Conservation (phyloP, 2,113 vertebrate genomes). For the Cebidichthys violaceus region DNA sequence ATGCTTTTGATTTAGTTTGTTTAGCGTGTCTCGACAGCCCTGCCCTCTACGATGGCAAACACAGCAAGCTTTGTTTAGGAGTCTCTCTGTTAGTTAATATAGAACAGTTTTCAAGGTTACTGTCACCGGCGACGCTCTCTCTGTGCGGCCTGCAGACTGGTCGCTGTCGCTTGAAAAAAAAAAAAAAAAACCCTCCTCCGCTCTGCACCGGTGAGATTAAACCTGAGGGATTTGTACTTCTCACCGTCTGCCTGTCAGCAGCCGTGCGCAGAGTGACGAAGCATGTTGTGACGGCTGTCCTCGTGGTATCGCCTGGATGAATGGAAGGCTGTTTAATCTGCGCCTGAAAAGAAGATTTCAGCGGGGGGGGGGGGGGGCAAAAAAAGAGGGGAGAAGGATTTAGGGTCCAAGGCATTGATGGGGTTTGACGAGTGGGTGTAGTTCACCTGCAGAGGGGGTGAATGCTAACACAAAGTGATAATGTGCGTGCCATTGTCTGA, state of each 20-base stretch:
- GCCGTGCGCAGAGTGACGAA: constrained; percentile 35
- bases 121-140: background rate
- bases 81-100: constrained; percentile 51
- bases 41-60: constrained; percentile 48
- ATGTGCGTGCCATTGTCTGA: constrained; percentile 1
- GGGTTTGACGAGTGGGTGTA: constrained; percentile 1
- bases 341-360: constrained; percentile 62
- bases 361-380: constrained; percentile 19
- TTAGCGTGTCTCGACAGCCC: constrained; percentile 42
- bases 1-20: constrained; percentile 63
- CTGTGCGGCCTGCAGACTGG: constrained; percentile 47
- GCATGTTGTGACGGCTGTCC: constrained; percentile 76
- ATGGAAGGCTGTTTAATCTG: constrained; percentile 66
- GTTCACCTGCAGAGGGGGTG: constrained; percentile 29
- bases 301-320: constrained; percentile 56
- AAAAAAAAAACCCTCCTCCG: too few relatives aligned
- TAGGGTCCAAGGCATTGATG: constrained; percentile 10
- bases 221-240: constrained; percentile 68
- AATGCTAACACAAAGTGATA: background rate
- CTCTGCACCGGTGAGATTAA: constrained; percentile 59
- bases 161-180: constrained; percentile 44
- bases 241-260: constrained; percentile 69
- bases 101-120: constrained; percentile 55
- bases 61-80: constrained; percentile 61
- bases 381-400: constrained; percentile 42